These are phyloP conservation scores for Lanius collurio DNA, from an alignment of 2,113 vertebrate species.

Conservation along the genomic window DNA sequence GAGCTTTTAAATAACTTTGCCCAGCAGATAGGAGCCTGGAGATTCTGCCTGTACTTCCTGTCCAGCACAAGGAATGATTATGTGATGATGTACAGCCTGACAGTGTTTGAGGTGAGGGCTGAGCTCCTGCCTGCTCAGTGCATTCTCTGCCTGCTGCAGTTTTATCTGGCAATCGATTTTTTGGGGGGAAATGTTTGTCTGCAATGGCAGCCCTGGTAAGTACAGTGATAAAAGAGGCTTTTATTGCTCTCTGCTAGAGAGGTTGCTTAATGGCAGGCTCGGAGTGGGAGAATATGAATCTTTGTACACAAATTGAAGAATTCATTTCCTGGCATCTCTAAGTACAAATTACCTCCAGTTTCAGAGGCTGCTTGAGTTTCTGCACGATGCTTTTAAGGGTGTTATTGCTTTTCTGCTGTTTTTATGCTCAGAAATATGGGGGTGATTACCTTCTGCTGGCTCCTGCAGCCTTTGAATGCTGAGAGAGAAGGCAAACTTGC, in stretches of 20 bases:
- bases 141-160: background rate
- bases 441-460: background rate
- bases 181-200: background rate
- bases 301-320: slow-evolving; percentile 13
- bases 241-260: slow-evolving; percentile 32
- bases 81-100: slow-evolving; percentile 99
- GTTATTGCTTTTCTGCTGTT: slow-evolving; percentile 5
- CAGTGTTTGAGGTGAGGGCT: slow-evolving; percentile 94
- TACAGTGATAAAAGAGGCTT: background rate
- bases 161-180: background rate
- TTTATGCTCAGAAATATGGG: background rate
- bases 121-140: background rate
- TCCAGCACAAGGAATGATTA: slow-evolving; percentile 97
- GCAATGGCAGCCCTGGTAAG: background rate
- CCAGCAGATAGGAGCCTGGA: slow-evolving; percentile 97
- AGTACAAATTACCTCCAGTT: slow-evolving; percentile 2
- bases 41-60: slow-evolving; percentile 96
- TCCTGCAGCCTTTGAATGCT: background rate
- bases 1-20: slow-evolving; percentile 98
- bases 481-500: background rate
- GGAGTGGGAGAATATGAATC: slow-evolving; percentile 19
- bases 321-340: slow-evolving; percentile 41
- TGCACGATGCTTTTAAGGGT: slow-evolving; percentile 4
- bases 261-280: slow-evolving; percentile 16
- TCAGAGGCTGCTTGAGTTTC: background rate